phyloP scores from a whole-genome alignment of 2,797 vertebrate species.

The Pygocentrus nattereri region DNA sequence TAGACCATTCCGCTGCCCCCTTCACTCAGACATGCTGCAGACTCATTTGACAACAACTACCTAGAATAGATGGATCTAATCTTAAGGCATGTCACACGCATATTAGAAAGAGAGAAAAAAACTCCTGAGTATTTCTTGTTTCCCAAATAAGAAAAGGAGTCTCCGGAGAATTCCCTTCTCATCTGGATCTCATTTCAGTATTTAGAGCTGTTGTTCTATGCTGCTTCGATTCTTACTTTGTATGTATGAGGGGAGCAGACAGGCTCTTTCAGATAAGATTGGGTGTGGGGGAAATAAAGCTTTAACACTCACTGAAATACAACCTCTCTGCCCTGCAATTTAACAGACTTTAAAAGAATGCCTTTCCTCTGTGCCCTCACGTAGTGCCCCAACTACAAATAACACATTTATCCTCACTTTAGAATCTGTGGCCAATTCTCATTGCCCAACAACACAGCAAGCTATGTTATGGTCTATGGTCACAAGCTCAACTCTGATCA shows the following conservation, averaged over 20 bases:
- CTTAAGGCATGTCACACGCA: background rate
- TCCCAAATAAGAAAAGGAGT: background rate
- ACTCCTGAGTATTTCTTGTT: background rate
- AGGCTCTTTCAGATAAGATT: background rate
- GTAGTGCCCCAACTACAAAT: background rate
- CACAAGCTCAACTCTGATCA: background rate
- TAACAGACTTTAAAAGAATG: background rate
- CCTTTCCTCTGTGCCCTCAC: background rate
- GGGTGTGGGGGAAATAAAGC: background rate
- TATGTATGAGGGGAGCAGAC: slow-evolving; percentile 11
- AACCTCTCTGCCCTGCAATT: background rate
- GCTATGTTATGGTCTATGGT: background rate
- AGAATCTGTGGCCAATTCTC: background rate
- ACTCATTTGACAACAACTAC: background rate
- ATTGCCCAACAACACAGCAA: background rate
- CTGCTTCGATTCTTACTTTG: background rate
- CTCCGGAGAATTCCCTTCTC: background rate
- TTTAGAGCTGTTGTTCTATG: background rate
- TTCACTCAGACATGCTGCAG: background rate
- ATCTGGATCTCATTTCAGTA: background rate
- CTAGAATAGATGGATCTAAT: background rate
- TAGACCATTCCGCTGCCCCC: background rate
- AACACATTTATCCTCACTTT: background rate
- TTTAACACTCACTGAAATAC: background rate
- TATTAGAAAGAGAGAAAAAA: background rate